Base-by-base conservation (phyloP, 1,140 invertebrate genomes). In the Argopecten irradians region DNA sequence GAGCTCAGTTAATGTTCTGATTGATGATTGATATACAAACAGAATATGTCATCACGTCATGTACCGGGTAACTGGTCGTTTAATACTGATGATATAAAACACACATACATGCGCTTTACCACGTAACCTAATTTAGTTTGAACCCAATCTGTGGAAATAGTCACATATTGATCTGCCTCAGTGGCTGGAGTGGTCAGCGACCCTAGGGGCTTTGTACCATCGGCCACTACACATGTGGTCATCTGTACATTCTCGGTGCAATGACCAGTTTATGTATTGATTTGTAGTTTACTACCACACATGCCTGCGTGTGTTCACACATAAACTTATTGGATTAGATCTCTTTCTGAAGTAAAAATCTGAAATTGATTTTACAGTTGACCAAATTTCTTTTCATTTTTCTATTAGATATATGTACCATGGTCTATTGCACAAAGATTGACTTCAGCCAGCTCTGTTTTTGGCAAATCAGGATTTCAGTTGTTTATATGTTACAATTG, bases 201-300 rank as follows among this genome's bases (percentile, higher is more conserved):
- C 55, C 55, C 55, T 3, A n/a, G 3, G 55, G 55, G 8, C n/a
- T n/a, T 71, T 28, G n/a, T 28, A 71, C 55, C 55, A n/a, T 71
- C 16, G 55, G 55, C 55, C 55, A 28, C n/a, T n/a, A n/a, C n/a
- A n/a, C 55, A n/a, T 3, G 28, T 71, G 55, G 55, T 71, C 55
- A 71, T 71, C 55, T 71, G n/a, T 71, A 71, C n/a, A n/a, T n/a
- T 71, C 55, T n/a, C 55, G 28, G 55, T 71, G 55, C 55, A 71
- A 71, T 71, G 55, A 71, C 55, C 55, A 71, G 55, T n/a, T 71
- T 22, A 71, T 71, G 55, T 71, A 71, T 71, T 71, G 55, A 71
- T 71, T 11, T n/a, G n/a, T 71, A 28, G 55, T 5, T 28, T 71
- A 71, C 43, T n/a, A 39, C 36, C 13, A 39, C 13, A 39, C 36